These are phyloP conservation scores for western clawed frog (Xenopus tropicalis) DNA, from an alignment of 2,113 vertebrate genomes.

Conservation along the genomic window UCB_Xtro_10.0 CM004450.2:55889001-55889500, in stretches of 20 bases:
- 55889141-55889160: conserved; percentile 49
- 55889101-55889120: conserved; percentile 45
- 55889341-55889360: too few species aligned
- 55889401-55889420: too few species aligned
- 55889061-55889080: conserved; percentile 51
- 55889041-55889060: conserved; percentile 53
- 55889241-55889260: background rate
- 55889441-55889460: too few species aligned
- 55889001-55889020: conserved; percentile 39
- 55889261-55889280: conserved; percentile 3
- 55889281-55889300: conserved; percentile 2
- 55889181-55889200: conserved; percentile 15
- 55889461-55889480: too few species aligned
- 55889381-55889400: too few species aligned
- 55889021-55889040: conserved; percentile 51
- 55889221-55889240: conserved; percentile 15
- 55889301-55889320: background rate
- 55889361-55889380: too few species aligned
- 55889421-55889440: too few species aligned
- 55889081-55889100: conserved; percentile 49
- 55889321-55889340: background rate
- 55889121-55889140: conserved; percentile 49
- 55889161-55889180: conserved; percentile 43
- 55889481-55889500: too few species aligned
- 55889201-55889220: conserved; percentile 20